phyloP scores from a whole-genome alignment of 2,888 invertebrate genomes.

The Drosophila quinaria region DNA sequence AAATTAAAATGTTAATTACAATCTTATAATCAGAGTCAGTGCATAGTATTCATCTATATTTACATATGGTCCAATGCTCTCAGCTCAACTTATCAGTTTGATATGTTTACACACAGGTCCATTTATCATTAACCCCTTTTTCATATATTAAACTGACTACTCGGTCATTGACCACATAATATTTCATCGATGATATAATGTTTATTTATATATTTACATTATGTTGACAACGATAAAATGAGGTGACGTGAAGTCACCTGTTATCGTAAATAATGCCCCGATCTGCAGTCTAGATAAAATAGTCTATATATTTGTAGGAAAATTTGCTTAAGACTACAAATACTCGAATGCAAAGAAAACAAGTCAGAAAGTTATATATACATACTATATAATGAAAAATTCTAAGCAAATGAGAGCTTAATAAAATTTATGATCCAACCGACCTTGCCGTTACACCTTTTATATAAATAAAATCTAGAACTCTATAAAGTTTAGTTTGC shows the following conservation, averaged over 20 bases:
- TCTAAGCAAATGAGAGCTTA: neutral
- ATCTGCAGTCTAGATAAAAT: neutral
- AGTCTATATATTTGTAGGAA: neutral
- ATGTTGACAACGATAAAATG: neutral
- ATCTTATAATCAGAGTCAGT: neutral
- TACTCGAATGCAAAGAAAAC: neutral
- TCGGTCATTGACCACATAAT: neutral
- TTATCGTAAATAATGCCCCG: neutral
- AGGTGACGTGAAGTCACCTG: neutral
- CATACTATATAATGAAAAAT: constrained; percentile 13
- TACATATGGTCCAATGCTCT: neutral
- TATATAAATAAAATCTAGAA: constrained; percentile 3
- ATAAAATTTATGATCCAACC: constrained; percentile 1
- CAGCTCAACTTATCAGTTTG: neutral
- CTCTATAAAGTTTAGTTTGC: neutral
- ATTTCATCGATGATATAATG: neutral
- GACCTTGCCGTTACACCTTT: constrained; percentile 1
- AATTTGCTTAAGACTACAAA: neutral
- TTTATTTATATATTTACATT: neutral
- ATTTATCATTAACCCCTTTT: neutral
- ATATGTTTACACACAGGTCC: neutral
- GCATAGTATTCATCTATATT: neutral
- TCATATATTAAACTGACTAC: neutral
- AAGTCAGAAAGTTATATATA: constrained; percentile 12
- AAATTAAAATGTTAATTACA: too few relatives aligned